Conservation (phyloP, 2,888 invertebrate genomes). For the Syrphus vitripennis region DNA sequence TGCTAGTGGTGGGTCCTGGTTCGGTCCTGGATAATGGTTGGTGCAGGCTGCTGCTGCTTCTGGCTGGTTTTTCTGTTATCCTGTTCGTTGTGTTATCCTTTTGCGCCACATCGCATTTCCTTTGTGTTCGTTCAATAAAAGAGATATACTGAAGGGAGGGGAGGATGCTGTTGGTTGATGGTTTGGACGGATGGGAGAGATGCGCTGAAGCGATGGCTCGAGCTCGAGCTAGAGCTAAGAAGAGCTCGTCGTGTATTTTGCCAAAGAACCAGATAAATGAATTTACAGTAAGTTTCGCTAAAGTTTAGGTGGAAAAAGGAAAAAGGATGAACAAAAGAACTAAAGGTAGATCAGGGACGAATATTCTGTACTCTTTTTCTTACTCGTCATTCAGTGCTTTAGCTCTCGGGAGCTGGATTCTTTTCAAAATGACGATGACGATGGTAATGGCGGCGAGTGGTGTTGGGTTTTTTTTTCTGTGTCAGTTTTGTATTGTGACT, state of each 20-base stretch:
- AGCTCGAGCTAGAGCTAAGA: not conserved
- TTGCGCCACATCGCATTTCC: slow-evolving; percentile 58
- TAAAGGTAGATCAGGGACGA: slow-evolving; percentile 64
- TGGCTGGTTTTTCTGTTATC: slow-evolving; percentile 35
- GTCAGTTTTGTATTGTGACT: slow-evolving; percentile 51
- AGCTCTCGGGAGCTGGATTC: not conserved
- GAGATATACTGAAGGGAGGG: not conserved
- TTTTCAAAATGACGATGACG: not conserved
- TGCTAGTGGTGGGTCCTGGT: slow-evolving; percentile 22
- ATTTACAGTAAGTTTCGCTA: slow-evolving; percentile 68
- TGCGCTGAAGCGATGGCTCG: not conserved
- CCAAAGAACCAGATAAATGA: slow-evolving; percentile 67
- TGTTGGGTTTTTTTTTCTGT: not conserved
- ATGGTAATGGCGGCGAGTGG: not conserved
- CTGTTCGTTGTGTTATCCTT: slow-evolving; percentile 39
- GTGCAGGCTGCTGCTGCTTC: slow-evolving; percentile 1
- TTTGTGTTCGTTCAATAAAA: slow-evolving; percentile 58
- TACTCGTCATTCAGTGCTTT: not conserved
- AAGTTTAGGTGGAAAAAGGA: slow-evolving; percentile 58
- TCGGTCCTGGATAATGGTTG: slow-evolving; percentile 14
- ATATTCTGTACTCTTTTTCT: not conserved
- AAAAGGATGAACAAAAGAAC: slow-evolving; percentile 55
- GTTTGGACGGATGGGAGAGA: not conserved
- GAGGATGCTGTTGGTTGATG: not conserved
- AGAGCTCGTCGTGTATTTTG: too few species aligned